Evolutionary conservation across 2,888 invertebrate species (phyloP), one percentile per base, ranked within the genome.

Genomic region (Drosophila meridionalis): DNA sequence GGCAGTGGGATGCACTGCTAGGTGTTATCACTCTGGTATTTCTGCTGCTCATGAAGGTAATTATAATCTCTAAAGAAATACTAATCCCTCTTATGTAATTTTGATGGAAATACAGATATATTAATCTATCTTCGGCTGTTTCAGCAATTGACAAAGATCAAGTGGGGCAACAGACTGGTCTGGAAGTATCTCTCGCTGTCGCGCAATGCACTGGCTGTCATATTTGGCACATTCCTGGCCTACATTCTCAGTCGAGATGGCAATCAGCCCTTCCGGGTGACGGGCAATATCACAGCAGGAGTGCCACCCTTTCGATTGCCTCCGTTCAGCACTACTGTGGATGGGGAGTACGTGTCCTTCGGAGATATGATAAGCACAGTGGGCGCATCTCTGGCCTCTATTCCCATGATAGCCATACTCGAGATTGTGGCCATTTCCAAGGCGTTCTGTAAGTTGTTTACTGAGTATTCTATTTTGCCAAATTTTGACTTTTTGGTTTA

Each of bases 171-270:
- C 65, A 89, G 87, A 20, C 69, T 70, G 0, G 70, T 92, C 30
- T 87, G 86, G 80, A 93, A 93, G 75, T 93, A 93, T 64, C 82
- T 95, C 7, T 95, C 96, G 1, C 94, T 97, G 42, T 96, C 96
- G 0, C 94, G 97, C 56, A 98, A 98, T 92, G 97, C 97, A 0
- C 92, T 97, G 14, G 95, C 96, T 1, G 97, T 98, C 38, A 94
- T 97, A 66, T 91, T 94, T 12, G 96, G 96, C 20, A 95, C 96
- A 0, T 81, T 95, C 4, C 84, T 97, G 48, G 97, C 97, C 0
- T 95, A 94, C 74, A 83, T 93, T 12, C 92, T 95, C 3, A 94
- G 93, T 43, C 78, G 91, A 1, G 93, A 95, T 71, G 94, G 93
- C 0, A 78, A 69, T 50, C 92, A 94, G 45, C 96, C 97, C 0